These are phyloP conservation scores for Cheumatopsyche charites DNA, from an alignment of 1,140 invertebrate species.

Conservation along the genomic window DNA sequence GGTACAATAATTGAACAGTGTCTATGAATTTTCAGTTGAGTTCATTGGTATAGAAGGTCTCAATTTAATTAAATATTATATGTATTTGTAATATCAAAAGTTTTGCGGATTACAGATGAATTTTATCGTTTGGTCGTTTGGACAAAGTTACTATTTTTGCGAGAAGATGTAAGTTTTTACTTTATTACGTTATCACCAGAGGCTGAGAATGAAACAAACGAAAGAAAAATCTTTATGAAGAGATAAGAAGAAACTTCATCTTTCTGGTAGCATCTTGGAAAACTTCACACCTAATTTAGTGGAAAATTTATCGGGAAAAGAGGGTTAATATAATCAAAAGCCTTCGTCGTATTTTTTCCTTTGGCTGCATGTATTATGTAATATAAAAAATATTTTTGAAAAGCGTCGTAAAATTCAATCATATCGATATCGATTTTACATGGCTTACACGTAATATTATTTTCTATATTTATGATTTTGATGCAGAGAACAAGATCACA, in stretches of 20 bases:
- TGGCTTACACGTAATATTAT: conserved; percentile 3
- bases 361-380: conserved; percentile 6
- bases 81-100: too few species aligned
- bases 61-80: too few species aligned
- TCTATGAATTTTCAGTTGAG: too few species aligned
- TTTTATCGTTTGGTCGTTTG: neutral
- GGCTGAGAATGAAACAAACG: conserved; percentile 31
- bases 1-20: too few species aligned
- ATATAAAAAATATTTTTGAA: neutral
- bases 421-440: neutral
- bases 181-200: conserved; percentile 32
- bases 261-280: conserved; percentile 36
- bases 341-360: conserved; percentile 22
- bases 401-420: neutral
- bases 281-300: conserved; percentile 40
- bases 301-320: conserved; percentile 39
- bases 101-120: too few species aligned
- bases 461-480: neutral
- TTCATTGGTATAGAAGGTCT: too few species aligned
- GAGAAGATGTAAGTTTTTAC: conserved; percentile 12
- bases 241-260: conserved; percentile 39
- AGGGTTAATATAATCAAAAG: conserved; percentile 36
- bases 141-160: conserved; percentile 6
- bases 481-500: conserved; percentile 20
- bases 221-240: conserved; percentile 30